Base-by-base conservation (phyloP, 2,888 invertebrate species). In the Pyrrhosoma nymphula region DNA sequence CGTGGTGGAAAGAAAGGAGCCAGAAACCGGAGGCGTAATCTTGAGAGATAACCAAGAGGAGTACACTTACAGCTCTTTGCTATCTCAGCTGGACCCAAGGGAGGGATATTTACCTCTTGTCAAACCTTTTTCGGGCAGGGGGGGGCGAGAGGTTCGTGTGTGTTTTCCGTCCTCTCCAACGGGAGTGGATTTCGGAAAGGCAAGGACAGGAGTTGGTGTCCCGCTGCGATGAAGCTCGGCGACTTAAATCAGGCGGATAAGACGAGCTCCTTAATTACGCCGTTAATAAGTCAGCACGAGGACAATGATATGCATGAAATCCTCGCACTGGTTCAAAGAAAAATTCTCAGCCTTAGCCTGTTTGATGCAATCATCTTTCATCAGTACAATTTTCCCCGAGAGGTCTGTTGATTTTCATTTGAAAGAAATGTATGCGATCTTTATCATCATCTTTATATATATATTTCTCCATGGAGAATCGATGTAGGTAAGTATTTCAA, bases 191-290 rank as follows among this genome's bases (percentile, higher is more conserved):
- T 82, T 82, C 35, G 16, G 14, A 82, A 82, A 82, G 82, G 82
- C 35, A 35, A 35, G 82, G 82, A 82, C 82, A 82, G n/a, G 82
- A 35, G 14, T 82, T 16, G 82, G 82, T 82, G 16, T 16, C 82
- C 82, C 82, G 82, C 82, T 35, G 82, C 10, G 82, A 82, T 82
- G 82, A 35, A 35, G 82, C 26, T 14, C 82, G 82, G 82, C 35
- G 82, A 35, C 82, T 35, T 82, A 82, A 82, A 82, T 82, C 82
- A 82, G 82, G 14, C 16, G 30, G 82, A 82, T 82, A 82, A 82
- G 82, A 82, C 30, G 35, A 82, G 82, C 82, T 82, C 30, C 82
- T 82, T 82, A 82, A 82, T 82, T 82, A 82, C 82, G 82, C 82
- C 82, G 82, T 35, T 82, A 35, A 82, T 82, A 82, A 35, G 82